Percentiles rank a stretch among this genome's conserved stretches.
Evolutionary conservation across 2,113 vertebrate species (phyloP).

Genomic region (Pan paniscus): DNA sequence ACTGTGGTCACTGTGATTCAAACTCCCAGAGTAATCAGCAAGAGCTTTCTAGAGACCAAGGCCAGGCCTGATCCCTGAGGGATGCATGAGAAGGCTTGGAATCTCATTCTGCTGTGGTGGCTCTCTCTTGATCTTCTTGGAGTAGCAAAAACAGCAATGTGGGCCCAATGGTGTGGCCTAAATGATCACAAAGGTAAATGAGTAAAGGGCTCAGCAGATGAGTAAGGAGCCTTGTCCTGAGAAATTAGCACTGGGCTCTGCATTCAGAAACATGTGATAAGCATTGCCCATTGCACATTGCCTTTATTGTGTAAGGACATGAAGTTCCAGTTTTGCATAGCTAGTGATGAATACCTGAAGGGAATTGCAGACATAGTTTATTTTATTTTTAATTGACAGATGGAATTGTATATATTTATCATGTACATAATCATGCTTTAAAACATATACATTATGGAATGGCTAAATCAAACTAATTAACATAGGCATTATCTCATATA

Average conservation of each 20-base stretch:
- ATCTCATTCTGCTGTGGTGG: background rate
- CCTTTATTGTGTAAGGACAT: background rate
- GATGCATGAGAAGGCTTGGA: background rate
- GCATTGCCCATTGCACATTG: no score
- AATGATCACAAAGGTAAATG: background rate
- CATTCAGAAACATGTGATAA: background rate
- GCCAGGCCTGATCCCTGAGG: background rate
- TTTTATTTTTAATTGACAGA: background rate
- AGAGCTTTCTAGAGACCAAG: background rate
- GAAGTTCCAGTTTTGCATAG: no score
- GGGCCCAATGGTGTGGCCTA: background rate
- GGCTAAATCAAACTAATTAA: background rate
- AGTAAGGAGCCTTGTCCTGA: background rate
- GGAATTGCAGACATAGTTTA: background rate
- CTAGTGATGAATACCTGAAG: background rate
- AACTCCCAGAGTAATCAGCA: background rate
- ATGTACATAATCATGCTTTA: background rate
- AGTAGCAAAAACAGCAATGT: background rate
- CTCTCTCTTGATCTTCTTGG: background rate
- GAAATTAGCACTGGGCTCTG: background rate
- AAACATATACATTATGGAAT: background rate
- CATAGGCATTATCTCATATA: background rate
- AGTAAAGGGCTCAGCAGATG: background rate
- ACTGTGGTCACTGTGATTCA: background rate
- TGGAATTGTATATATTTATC: background rate